Conservation (phyloP, 2,113 vertebrate species). For the Phalacrocorax carbo region DNA sequence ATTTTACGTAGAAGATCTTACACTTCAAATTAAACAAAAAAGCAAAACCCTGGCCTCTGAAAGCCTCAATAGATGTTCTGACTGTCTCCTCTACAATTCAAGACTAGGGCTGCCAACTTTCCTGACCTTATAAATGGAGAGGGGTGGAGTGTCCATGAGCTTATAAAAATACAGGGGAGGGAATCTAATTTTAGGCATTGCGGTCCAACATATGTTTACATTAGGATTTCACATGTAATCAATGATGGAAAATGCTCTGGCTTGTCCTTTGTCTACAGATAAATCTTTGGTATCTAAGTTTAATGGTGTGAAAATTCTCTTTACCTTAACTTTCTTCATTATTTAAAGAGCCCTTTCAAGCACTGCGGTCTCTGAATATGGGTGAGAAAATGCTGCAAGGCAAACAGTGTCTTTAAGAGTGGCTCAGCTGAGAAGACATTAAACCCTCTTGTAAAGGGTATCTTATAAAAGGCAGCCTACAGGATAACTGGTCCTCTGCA, state of each 20-base stretch:
- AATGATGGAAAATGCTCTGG: not conserved
- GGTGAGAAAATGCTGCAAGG: not conserved
- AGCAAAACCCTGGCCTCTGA: not conserved
- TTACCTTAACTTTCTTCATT: not conserved
- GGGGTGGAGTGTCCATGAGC: not conserved
- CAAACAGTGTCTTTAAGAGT: not conserved
- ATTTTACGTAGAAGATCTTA: not conserved
- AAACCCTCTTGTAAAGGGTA: not conserved
- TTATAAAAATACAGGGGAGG: not conserved
- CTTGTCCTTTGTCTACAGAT: not conserved
- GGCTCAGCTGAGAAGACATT: not conserved
- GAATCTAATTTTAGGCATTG: slow-evolving; percentile 4
- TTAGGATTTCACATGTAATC: slow-evolving; percentile 5
- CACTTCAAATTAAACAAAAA: not conserved
- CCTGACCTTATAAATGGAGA: not conserved
- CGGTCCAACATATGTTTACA: not conserved
- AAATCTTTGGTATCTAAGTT: not conserved
- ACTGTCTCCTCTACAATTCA: not conserved
- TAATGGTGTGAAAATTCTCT: not conserved
- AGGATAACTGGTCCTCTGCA: not conserved
- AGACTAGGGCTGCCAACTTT: not conserved
- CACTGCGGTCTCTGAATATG: fast-evolving
- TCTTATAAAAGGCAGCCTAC: not conserved
- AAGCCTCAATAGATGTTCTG: not conserved
- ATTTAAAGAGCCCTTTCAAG: not conserved